phyloP scores from a whole-genome alignment of 1,140 invertebrate species.

The Diachasmimorpha longicaudata region DNA sequence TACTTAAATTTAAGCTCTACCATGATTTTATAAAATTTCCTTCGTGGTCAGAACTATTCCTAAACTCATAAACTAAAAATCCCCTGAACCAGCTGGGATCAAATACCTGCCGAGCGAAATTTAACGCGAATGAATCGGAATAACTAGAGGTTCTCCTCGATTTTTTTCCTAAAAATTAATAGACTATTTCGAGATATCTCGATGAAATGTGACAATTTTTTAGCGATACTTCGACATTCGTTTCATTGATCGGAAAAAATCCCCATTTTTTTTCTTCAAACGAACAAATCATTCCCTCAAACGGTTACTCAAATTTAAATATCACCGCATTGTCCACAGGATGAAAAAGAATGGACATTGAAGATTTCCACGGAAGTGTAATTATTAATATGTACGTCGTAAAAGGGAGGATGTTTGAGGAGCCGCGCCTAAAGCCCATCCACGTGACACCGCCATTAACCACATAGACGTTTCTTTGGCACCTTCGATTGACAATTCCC shows the following conservation, averaged over 20 bases:
- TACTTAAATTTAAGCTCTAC: constrained; percentile 22
- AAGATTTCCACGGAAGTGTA: neutral
- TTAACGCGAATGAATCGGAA: too few species aligned
- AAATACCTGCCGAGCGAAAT: too few species aligned
- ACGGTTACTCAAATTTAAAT: neutral
- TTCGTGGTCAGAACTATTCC: too few species aligned
- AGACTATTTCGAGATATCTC: too few species aligned
- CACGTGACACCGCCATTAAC: constrained; percentile 19
- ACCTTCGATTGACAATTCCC: constrained; percentile 61
- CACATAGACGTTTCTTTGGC: constrained; percentile 43
- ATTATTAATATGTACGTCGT: constrained; percentile 1
- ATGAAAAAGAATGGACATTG: neutral
- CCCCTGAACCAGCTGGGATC: too few species aligned
- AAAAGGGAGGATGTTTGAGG: constrained; percentile 58
- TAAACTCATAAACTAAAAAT: too few species aligned
- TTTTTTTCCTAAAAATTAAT: too few species aligned
- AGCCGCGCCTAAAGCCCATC: constrained; percentile 48
- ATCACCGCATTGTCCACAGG: neutral
- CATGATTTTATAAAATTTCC: constrained; percentile 20
- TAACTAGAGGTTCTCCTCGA: too few species aligned
- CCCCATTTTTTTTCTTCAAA: too few species aligned
- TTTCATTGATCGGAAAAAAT: too few species aligned
- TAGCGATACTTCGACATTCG: too few species aligned
- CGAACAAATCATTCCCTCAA: neutral
- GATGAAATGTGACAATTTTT: too few species aligned